Evolutionary conservation across 1,140 invertebrate genomes (phyloP).

Genomic region (Plodia interpunctella): DNA sequence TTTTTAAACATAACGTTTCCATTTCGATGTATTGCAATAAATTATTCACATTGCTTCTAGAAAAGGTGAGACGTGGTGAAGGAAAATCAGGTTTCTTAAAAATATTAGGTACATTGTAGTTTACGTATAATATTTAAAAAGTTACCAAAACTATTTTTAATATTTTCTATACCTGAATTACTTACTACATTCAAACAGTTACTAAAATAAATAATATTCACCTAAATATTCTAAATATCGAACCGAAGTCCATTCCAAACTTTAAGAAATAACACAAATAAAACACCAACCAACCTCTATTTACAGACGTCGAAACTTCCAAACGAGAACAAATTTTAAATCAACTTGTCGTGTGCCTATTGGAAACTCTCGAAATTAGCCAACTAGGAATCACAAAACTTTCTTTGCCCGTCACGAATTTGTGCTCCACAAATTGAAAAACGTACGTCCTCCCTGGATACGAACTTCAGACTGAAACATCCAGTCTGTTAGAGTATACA

Average conservation of each 20-base stretch:
- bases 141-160: too few species aligned
- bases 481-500: constrained; percentile 14
- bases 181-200: too few species aligned
- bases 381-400: constrained; percentile 45
- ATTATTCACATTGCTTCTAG: too few species aligned
- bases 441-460: constrained; percentile 27
- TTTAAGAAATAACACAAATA: constrained; percentile 11
- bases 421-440: constrained; percentile 18
- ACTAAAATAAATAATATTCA: too few species aligned
- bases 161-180: too few species aligned
- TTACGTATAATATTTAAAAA: too few species aligned
- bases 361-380: constrained; percentile 25
- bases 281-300: constrained; percentile 27
- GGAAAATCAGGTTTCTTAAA: too few species aligned
- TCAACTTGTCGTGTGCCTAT: constrained; percentile 20
- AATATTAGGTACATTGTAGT: too few species aligned
- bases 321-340: constrained; percentile 22
- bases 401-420: constrained; percentile 39
- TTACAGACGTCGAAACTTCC: constrained; percentile 26
- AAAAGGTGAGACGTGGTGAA: too few species aligned
- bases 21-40: not conserved
- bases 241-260: not conserved
- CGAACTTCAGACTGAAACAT: constrained; percentile 36
- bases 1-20: too few species aligned
- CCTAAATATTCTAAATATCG: too few species aligned